Percentiles rank a stretch among this genome's conserved stretches.
phyloP scores from a whole-genome alignment of 2,113 vertebrate species.

The Maylandia zebra region DNA sequence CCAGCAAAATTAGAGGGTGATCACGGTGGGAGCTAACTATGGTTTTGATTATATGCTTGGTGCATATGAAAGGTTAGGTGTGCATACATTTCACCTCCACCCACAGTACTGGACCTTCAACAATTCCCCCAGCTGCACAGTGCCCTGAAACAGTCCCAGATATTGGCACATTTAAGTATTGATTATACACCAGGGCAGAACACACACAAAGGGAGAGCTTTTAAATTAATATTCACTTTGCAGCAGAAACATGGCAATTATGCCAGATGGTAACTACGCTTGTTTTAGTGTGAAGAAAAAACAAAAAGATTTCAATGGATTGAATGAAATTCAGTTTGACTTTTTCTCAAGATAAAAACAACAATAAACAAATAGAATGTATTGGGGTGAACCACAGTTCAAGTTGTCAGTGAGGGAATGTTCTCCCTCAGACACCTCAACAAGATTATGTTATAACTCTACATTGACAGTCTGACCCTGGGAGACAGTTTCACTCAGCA shows the following conservation, averaged over 20 bases:
- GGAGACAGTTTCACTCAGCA: neutral
- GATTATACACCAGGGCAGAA: neutral
- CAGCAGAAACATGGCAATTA: neutral
- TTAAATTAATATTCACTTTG: neutral
- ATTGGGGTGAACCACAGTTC: neutral
- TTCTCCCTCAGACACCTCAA: neutral
- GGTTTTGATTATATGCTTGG: neutral
- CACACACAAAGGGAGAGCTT: neutral
- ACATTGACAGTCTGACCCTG: neutral
- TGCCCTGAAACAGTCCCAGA: neutral
- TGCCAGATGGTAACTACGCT: neutral
- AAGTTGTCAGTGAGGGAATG: neutral
- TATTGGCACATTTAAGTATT: neutral
- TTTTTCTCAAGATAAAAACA: neutral
- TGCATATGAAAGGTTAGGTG: neutral
- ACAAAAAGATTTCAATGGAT: neutral
- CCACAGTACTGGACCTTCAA: neutral
- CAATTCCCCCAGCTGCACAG: neutral
- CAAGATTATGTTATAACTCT: neutral
- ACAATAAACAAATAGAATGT: neutral
- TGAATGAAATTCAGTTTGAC: neutral
- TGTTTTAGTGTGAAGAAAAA: neutral
- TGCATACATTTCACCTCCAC: neutral
- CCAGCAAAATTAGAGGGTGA: neutral
- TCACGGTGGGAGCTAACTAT: neutral